Percentiles rank a stretch among this genome's conserved stretches.
phyloP scores from a whole-genome alignment of 2,888 invertebrate species.

The Habroteleia sp. region DNA sequence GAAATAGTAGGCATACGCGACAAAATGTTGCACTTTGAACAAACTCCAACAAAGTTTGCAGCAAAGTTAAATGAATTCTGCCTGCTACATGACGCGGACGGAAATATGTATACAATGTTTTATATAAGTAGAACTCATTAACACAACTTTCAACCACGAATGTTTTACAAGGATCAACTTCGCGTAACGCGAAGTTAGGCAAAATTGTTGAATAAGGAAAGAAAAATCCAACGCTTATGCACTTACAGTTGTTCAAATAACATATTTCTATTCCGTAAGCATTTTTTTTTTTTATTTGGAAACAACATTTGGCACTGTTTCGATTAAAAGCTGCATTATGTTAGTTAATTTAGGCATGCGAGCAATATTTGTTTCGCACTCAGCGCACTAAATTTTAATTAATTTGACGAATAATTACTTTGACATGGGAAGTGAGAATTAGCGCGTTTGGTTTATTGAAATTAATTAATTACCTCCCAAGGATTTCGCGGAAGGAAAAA shows the following conservation, averaged over 20 bases:
- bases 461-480: too few species aligned
- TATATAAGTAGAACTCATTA: conserved; percentile 52
- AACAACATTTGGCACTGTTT: too few species aligned
- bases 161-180: conserved; percentile 28
- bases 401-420: conserved; percentile 38
- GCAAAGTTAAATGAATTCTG: conserved; percentile 61
- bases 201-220: not conserved
- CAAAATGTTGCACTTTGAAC: conserved; percentile 51
- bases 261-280: too few species aligned
- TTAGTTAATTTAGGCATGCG: conserved; percentile 32
- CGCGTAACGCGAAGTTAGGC: not conserved
- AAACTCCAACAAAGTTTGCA: conserved; percentile 40
- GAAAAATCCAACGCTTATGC: not conserved
- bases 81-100: conserved; percentile 44
- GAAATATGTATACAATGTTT: conserved; percentile 45
- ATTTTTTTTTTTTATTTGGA: too few species aligned
- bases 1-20: conserved; percentile 56
- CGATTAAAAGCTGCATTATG: conserved; percentile 30
- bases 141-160: conserved; percentile 32
- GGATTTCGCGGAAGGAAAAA: too few species aligned
- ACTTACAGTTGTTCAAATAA: too few species aligned
- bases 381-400: conserved; percentile 22
- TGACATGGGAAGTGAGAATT: conserved; percentile 27
- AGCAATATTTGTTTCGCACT: conserved; percentile 26
- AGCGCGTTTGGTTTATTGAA: too few species aligned